phyloP scores from a whole-genome alignment of 2,797 vertebrate species.

The Pelobates cultripes region DNA sequence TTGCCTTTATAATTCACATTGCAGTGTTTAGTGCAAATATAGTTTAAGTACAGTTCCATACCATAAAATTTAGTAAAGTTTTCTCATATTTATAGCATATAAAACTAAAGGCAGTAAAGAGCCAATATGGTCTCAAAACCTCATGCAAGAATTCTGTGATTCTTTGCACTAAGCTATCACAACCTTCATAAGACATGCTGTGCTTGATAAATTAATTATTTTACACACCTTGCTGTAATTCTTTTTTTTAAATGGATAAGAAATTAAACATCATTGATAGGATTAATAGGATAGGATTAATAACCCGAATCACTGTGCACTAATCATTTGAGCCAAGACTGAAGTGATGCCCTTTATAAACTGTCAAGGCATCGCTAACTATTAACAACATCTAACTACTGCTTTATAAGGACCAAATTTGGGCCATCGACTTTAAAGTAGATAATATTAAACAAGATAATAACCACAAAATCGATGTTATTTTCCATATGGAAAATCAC shows the following conservation, averaged over 20 bases:
- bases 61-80: no score
- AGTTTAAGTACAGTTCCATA: no score
- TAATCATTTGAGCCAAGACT: conserved; percentile 32
- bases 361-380: conserved; percentile 28
- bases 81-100: no score
- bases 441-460: neutral
- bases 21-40: no score
- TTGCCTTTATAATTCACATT: no score
- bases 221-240: conserved; percentile 25
- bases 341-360: conserved; percentile 35
- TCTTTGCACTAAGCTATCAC: neutral
- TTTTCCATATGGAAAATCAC: no score
- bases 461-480: neutral
- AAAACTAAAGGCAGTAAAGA: no score
- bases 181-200: neutral
- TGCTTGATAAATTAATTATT: conserved; percentile 24
- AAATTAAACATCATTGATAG: conserved; percentile 33
- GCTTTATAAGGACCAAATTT: neutral
- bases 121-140: no score
- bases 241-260: conserved; percentile 11
- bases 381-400: neutral
- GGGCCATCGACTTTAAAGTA: neutral
- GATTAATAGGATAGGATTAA: conserved; percentile 41
- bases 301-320: conserved; percentile 27
- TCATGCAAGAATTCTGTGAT: no score